These are phyloP conservation scores for Nylanderia fulva DNA, from an alignment of 1,140 invertebrate genomes.

Conservation along the genomic window DNA sequence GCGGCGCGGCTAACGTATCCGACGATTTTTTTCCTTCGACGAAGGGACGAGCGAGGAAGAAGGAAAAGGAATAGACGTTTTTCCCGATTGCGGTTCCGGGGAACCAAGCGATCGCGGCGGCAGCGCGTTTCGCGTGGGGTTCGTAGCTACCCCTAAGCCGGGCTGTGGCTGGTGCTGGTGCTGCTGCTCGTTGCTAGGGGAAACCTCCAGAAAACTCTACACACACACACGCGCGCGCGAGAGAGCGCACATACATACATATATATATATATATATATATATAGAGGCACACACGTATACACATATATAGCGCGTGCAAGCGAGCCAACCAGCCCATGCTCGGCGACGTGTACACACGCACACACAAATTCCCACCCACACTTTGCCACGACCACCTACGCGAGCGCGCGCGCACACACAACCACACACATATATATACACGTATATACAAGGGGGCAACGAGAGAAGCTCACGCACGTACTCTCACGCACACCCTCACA, in stretches of 20 bases:
- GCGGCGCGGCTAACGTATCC: slow-evolving; percentile 13
- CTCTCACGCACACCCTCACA: slow-evolving; percentile 74
- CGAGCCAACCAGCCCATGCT: slow-evolving; percentile 74
- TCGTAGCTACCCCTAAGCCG: slow-evolving; percentile 84
- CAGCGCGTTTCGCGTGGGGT: slow-evolving; percentile 79
- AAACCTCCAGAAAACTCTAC: slow-evolving; percentile 86
- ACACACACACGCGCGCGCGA: slow-evolving; percentile 73
- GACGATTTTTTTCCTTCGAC: background rate
- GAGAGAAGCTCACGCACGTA: slow-evolving; percentile 75
- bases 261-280: slow-evolving; percentile 65
- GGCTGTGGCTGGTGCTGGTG: slow-evolving; percentile 80
- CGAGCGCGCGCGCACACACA: slow-evolving; percentile 32
- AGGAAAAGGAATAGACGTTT: background rate
- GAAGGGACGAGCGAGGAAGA: background rate
- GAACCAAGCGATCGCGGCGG: slow-evolving; percentile 20
- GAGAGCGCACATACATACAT: slow-evolving; percentile 67
- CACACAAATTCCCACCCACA: slow-evolving; percentile 68
- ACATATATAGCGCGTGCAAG: slow-evolving; percentile 51
- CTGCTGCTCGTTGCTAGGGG: slow-evolving; percentile 85
- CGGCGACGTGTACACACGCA: slow-evolving; percentile 44
- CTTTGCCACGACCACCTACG: slow-evolving; percentile 52
- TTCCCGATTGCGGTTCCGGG: slow-evolving; percentile 4
- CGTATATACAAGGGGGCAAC: slow-evolving; percentile 61
- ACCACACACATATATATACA: slow-evolving; percentile 20
- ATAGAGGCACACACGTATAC: slow-evolving; percentile 72